Percentiles rank a stretch among this genome's conserved stretches.
Conservation (phyloP, 2,797 vertebrate genomes). For the Cryptoblepharus egeriae region DNA sequence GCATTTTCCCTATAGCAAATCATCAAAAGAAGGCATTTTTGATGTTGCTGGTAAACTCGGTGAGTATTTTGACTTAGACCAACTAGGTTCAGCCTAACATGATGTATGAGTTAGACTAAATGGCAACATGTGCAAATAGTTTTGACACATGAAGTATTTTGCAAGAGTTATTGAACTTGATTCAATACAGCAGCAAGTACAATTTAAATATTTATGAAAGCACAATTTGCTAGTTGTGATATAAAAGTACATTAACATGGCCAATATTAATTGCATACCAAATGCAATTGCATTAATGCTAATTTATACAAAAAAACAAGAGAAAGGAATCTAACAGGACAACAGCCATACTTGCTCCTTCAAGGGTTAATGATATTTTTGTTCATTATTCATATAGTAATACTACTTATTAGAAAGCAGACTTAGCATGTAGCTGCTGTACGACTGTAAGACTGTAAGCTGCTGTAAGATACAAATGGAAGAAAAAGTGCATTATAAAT, state of each 20-base stretch:
- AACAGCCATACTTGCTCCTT: conserved; percentile 26
- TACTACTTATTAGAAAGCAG: no score
- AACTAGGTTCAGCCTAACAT: not conserved
- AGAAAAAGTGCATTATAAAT: no score
- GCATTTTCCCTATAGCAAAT: not conserved
- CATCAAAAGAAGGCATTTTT: not conserved
- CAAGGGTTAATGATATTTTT: conserved; percentile 64
- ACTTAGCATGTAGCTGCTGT: no score
- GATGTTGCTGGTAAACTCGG: not conserved
- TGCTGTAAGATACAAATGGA: no score
- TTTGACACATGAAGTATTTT: not conserved
- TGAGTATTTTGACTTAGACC: not conserved
- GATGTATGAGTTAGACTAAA: not conserved
- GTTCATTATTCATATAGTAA: conserved; percentile 27
- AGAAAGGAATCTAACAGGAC: not conserved
- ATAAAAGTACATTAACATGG: not conserved
- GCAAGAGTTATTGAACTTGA: not conserved
- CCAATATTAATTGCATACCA: not conserved
- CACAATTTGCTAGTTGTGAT: not conserved
- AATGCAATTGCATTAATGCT: not conserved
- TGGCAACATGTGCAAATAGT: not conserved
- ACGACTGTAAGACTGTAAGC: no score
- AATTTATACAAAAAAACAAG: not conserved
- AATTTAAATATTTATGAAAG: conserved; percentile 1
- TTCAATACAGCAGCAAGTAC: not conserved